Evolutionary conservation across 2,888 invertebrate genomes (phyloP), one percentile per base, ranked within the genome.

Genomic region (Dysmachus trigonus): DNA sequence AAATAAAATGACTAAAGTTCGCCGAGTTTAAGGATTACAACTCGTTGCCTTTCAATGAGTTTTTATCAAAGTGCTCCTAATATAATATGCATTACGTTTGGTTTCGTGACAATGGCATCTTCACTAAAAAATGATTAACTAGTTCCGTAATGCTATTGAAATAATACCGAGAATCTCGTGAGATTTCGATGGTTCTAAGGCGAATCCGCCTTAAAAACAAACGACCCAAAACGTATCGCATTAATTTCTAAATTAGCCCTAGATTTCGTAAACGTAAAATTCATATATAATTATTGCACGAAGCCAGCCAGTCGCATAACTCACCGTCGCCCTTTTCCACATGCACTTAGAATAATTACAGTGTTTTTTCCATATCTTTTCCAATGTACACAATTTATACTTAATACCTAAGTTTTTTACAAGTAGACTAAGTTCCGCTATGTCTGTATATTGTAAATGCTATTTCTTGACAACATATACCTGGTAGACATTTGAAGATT

Each of bases 271-370:
- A 35, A 31, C 31, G 35, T 73, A 73, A 73, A 33, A n/a, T 73
- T 73, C 18, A 30, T 72, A 72, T 35, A 73, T 33, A 38, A 41
- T 38, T 83, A 83, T 83, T 83, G 83, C 83, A 83, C 83, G 72
- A 72, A 41, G 72, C 83, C 83, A 83, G 83, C 83, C 83, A 51
- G 27, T 83, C 30, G 22, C 22, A 71, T 41, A 82, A 82, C 35
- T 82, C 27, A 82, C 51, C 33, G 81, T 72, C 18, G 30, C 22
- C 27, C n/a, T n/a, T n/a, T 83, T 38, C 47, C 41, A 62, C 33
- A 22, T 62, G 33, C 33, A 53, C 33, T 62, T 33, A 41, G 53
- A 81, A 53, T 51, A 81, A 81, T 81, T 81, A 53, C 62, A 33
- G 30, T 13, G 31, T 73, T 73, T 73, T 15, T 72, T 33, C 27